A percentile compares a stretch with the other conserved stretches of the same genome.
Conservation (phyloP, 2,113 vertebrate species). For the Bubalus kerabau region DNA sequence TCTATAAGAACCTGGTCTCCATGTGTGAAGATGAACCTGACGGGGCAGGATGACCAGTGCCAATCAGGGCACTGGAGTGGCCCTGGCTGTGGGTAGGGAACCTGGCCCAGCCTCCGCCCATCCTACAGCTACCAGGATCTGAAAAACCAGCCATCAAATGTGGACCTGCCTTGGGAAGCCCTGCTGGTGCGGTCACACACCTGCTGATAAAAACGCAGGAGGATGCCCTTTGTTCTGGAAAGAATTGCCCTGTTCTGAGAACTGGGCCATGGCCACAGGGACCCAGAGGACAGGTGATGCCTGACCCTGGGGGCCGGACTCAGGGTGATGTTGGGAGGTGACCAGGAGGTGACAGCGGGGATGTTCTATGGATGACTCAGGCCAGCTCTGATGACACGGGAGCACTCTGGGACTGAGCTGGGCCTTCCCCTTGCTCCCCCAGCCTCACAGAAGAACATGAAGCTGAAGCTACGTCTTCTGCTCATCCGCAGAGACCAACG, state of each 20-base stretch:
- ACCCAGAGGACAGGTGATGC: not conserved
- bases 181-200: fast-evolving
- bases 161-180: fast-evolving
- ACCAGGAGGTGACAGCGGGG: not conserved
- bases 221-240: not conserved
- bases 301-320: fast-evolving
- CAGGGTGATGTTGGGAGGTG: not conserved
- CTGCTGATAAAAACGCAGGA: fast-evolving
- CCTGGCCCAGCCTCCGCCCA: fast-evolving
- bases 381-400: not conserved
- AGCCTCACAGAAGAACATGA: not conserved
- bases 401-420: not conserved
- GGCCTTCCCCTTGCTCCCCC: not conserved
- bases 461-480: not conserved
- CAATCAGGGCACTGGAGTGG: fast-evolving
- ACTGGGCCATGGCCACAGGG: not conserved
- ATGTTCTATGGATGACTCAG: not conserved
- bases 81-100: not conserved
- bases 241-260: not conserved
- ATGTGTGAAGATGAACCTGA: not conserved
- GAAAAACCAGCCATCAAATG: not conserved
- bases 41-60: not conserved
- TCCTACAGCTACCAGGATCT: not conserved
- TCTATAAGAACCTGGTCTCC: not conserved
- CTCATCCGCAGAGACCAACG: not conserved